Percentiles rank a stretch among this genome's conserved stretches.
Conservation (phyloP, 2,797 vertebrate genomes). For the Danio jaintianensis region DNA sequence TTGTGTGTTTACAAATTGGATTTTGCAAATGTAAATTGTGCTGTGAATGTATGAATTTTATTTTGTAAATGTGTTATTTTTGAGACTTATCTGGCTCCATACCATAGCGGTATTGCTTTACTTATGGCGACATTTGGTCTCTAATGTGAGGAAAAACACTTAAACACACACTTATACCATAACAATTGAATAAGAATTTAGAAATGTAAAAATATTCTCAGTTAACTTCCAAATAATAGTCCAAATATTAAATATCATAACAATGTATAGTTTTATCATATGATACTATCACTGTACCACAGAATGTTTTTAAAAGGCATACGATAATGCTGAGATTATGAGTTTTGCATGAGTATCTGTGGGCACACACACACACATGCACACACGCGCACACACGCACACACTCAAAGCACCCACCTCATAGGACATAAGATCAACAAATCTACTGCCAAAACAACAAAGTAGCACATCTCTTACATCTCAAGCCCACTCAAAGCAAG, state of each 20-base stretch:
- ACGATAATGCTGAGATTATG: not conserved
- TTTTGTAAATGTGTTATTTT: too few species aligned
- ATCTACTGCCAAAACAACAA: slow-evolving; percentile 9
- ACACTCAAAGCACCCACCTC: not conserved
- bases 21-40: too few species aligned
- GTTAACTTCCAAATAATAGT: not conserved
- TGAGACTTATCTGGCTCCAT: too few species aligned
- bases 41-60: too few species aligned
- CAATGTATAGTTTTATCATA: not conserved
- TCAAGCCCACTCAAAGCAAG: not conserved
- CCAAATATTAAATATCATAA: not conserved
- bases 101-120: too few species aligned
- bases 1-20: too few species aligned
- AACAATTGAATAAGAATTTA: not conserved
- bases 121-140: too few species aligned
- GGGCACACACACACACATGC: not conserved
- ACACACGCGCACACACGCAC: not conserved
- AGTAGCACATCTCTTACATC: slow-evolving; percentile 24
- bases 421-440: slow-evolving; percentile 2
- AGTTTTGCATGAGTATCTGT: not conserved
- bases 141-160: too few species aligned
- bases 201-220: not conserved
- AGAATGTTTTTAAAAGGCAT: not conserved
- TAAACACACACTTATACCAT: too few species aligned
- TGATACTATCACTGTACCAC: not conserved